Percentiles rank a stretch among this genome's conserved stretches.
Conservation (phyloP, 1,140 invertebrate genomes). For the Megathymus violae region DNA sequence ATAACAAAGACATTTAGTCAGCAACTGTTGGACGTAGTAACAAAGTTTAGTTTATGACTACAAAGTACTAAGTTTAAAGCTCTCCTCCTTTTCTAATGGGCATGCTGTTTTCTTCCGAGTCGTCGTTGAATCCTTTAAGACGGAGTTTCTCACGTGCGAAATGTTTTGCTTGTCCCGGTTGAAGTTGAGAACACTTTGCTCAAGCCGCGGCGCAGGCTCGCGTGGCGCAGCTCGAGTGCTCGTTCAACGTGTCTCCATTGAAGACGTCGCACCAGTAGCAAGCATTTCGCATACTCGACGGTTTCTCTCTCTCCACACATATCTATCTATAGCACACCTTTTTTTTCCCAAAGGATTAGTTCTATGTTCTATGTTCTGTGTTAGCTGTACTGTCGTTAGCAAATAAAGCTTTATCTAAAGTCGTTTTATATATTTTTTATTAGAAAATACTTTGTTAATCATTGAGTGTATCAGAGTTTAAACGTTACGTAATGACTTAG, state of each 20-base stretch:
- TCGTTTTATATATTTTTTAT: neutral
- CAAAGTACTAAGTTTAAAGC: neutral
- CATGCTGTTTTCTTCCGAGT: conserved; percentile 13
- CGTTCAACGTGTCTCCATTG: conserved; percentile 71
- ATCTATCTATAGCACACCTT: conserved; percentile 15
- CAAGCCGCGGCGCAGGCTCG: conserved; percentile 42
- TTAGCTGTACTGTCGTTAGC: neutral
- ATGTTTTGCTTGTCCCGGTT: conserved; percentile 52
- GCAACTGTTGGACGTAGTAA: neutral
- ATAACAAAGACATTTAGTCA: neutral
- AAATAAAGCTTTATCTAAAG: too few relatives aligned
- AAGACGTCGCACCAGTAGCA: conserved; percentile 54
- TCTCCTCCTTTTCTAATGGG: neutral
- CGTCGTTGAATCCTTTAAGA: conserved; percentile 26
- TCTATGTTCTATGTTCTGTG: too few relatives aligned
- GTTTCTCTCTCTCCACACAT: conserved; percentile 20
- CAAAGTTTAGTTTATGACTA: neutral
- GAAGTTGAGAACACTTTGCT: conserved; percentile 49
- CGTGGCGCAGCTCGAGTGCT: conserved; percentile 56
- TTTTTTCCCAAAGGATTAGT: conserved; percentile 8
- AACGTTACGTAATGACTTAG: neutral
- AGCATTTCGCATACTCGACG: conserved; percentile 32
- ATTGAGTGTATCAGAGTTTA: too few relatives aligned
- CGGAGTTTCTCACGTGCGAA: conserved; percentile 30
- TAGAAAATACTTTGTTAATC: too few relatives aligned